Percentiles rank a stretch among this genome's conserved stretches.
Conservation (phyloP, 2,113 vertebrate genomes). For the Python bivittatus region DNA sequence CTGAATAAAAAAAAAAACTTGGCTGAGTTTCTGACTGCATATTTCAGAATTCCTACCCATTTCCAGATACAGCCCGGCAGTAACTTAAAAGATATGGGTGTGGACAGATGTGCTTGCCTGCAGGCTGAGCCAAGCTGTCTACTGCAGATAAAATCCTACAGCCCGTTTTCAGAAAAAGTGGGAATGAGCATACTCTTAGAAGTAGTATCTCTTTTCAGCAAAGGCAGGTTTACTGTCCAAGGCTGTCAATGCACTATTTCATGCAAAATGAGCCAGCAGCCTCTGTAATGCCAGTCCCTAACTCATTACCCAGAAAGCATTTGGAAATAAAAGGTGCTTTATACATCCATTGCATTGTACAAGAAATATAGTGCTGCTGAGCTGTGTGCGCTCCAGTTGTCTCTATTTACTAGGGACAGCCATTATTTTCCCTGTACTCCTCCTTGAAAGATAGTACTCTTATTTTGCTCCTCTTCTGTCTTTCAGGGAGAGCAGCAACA, state of each 20-base stretch:
- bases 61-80: not conserved
- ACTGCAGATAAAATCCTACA: not conserved
- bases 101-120: conserved; percentile 11
- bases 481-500: not conserved
- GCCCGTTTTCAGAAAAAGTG: not conserved
- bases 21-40: not conserved
- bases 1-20: not conserved
- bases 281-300: not conserved
- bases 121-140: conserved; percentile 4
- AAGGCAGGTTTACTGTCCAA: not conserved
- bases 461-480: not conserved
- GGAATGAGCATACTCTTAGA: not conserved
- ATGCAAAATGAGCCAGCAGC: not conserved
- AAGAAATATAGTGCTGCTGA: not conserved
- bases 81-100: not conserved
- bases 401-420: not conserved
- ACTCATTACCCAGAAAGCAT: conserved; percentile 20
- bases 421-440: not conserved
- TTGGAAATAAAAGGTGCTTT: conserved; percentile 12
- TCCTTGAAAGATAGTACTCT: not conserved
- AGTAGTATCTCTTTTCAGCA: conserved; percentile 21
- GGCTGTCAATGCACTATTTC: not conserved
- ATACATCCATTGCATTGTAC: not conserved
- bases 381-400: not conserved
- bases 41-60: conserved; percentile 11